Percentiles rank a stretch among this genome's conserved stretches.
phyloP scores from a whole-genome alignment of 37 sponge, comb jelly and placozoan genomes.

The Chondrilla cf. caribensis region DNA sequence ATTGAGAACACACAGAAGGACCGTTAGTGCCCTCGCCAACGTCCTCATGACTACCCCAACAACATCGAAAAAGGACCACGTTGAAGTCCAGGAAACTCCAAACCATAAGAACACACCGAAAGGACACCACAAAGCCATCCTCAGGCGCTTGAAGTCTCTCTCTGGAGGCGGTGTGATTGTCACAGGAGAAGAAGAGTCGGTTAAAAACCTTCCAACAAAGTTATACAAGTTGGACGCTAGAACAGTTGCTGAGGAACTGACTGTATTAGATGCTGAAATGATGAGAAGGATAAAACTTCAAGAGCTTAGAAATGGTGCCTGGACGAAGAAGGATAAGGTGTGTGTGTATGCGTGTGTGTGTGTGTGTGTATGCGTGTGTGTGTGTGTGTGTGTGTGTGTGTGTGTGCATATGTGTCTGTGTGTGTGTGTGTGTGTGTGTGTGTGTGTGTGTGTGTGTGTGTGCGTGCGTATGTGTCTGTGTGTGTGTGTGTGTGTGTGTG shows the following conservation, averaged over 20 bases:
- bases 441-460: neutral
- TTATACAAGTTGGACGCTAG: slow-evolving; percentile 33
- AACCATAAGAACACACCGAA: neutral
- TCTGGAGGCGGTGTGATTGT: neutral
- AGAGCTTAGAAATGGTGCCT: slow-evolving; percentile 57
- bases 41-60: neutral
- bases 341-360: slow-evolving; percentile 20
- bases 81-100: neutral
- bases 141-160: slow-evolving; percentile 14
- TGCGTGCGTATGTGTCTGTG: neutral
- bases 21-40: slow-evolving; percentile 5
- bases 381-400: slow-evolving; percentile 45
- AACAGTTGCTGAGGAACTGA: slow-evolving; percentile 60
- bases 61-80: neutral
- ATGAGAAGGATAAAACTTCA: slow-evolving; percentile 41
- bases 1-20: neutral
- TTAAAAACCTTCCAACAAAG: neutral
- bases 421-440: slow-evolving; percentile 27
- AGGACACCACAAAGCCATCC: neutral
- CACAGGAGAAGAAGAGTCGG: neutral
- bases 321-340: slow-evolving; percentile 59
- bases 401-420: slow-evolving; percentile 20
- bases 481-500: neutral
- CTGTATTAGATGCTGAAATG: slow-evolving; percentile 55
- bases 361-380: slow-evolving; percentile 35